Conservation (phyloP, 1,140 invertebrate species). For the Heliconius hewitsoni region DNA sequence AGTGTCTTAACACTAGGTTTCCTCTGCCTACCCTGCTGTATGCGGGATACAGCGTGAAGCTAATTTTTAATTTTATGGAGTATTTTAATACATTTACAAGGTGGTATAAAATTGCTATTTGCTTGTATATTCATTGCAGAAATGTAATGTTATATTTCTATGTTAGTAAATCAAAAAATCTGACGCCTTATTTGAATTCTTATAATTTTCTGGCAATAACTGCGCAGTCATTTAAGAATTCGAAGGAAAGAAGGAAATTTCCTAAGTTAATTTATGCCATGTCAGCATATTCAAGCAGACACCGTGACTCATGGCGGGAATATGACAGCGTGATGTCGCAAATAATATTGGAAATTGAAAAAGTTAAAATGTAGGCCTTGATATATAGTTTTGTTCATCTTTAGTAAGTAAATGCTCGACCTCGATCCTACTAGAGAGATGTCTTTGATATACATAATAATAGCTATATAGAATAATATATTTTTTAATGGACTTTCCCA, state of each 20-base stretch:
- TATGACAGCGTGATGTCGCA: slow-evolving; percentile 16
- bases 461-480: too few relatives aligned
- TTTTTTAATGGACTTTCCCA: too few relatives aligned
- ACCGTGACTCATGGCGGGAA: slow-evolving; percentile 21
- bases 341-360: slow-evolving; percentile 14
- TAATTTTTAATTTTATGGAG: too few relatives aligned
- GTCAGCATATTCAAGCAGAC: slow-evolving; percentile 17
- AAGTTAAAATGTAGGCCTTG: background rate
- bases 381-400: background rate
- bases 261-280: slow-evolving; percentile 14
- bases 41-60: too few relatives aligned
- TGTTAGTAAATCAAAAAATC: background rate
- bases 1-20: too few relatives aligned
- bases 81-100: background rate
- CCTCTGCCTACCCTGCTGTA: too few relatives aligned
- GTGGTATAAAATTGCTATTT: background rate
- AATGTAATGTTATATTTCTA: background rate
- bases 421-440: too few relatives aligned
- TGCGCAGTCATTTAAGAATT: slow-evolving; percentile 24
- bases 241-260: background rate
- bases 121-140: background rate
- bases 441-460: too few relatives aligned
- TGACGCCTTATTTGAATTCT: slow-evolving; percentile 4
- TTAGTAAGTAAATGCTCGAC: background rate
- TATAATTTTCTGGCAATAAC: slow-evolving; percentile 20